Evolutionary conservation across 1,140 invertebrate species (phyloP).

Genomic region (Bombus picipes): DNA sequence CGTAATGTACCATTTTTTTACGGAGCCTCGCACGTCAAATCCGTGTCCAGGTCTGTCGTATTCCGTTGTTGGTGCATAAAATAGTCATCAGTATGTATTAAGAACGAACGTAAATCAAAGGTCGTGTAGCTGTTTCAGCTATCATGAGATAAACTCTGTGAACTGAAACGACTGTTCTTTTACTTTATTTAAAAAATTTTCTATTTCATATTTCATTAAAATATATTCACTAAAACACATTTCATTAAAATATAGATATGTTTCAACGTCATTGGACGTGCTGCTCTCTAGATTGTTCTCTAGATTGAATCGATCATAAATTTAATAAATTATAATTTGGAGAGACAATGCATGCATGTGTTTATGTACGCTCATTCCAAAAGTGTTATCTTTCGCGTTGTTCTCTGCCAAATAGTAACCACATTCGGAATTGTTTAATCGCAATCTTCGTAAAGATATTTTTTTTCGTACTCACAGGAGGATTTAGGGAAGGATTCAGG

Average conservation of each 20-base stretch:
- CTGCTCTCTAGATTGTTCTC: background rate
- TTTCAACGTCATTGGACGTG: background rate
- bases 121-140: background rate
- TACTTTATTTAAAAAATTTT: background rate
- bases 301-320: background rate
- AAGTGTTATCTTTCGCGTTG: background rate
- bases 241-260: background rate
- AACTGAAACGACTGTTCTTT: background rate
- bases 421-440: no score
- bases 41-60: background rate
- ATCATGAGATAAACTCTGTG: background rate
- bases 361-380: background rate
- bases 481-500: background rate
- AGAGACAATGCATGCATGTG: background rate
- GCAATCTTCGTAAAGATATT: background rate
- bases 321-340: background rate
- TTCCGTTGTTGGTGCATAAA: background rate
- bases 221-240: no score
- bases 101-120: background rate
- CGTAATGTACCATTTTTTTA: background rate
- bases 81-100: constrained; percentile 11
- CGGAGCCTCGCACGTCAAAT: background rate
- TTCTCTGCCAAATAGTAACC: no score
- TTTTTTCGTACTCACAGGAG: no score
- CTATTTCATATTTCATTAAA: background rate